A percentile compares a stretch with the other conserved stretches of the same genome.
Conservation (phyloP, 2,888 invertebrate species). For the Acronicta psi region DNA sequence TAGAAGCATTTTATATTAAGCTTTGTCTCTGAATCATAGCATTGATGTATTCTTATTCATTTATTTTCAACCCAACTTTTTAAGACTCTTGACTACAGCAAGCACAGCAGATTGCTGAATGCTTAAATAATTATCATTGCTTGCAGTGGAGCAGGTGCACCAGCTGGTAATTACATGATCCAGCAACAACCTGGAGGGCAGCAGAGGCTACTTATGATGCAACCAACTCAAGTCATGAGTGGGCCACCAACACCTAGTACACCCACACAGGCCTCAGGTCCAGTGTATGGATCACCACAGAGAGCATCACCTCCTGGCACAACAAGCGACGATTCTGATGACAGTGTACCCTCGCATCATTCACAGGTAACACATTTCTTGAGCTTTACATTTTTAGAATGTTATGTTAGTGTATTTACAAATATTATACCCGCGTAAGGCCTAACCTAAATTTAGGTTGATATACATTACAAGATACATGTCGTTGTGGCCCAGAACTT, state of each 20-base stretch:
- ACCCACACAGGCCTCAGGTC: slow-evolving; percentile 76
- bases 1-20: too few species aligned
- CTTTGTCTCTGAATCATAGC: too few species aligned
- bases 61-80: too few species aligned
- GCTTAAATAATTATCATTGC: slow-evolving; percentile 20
- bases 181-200: slow-evolving; percentile 89
- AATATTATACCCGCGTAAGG: too few species aligned
- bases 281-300: slow-evolving; percentile 89
- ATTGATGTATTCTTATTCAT: too few species aligned
- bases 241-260: slow-evolving; percentile 84
- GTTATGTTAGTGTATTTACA: too few species aligned
- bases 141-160: slow-evolving; percentile 85
- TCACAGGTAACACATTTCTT: slow-evolving; percentile 74
- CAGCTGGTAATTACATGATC: slow-evolving; percentile 89
- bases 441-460: too few species aligned
- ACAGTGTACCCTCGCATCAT: slow-evolving; percentile 92
- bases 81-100: too few species aligned
- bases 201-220: slow-evolving; percentile 88
- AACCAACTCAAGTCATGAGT: slow-evolving; percentile 86
- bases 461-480: too few species aligned
- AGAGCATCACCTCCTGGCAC: slow-evolving; percentile 92
- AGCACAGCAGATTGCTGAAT: not conserved
- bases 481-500: too few species aligned
- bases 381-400: too few species aligned
- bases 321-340: slow-evolving; percentile 96